Conservation (phyloP, 1,140 invertebrate species). For the Lanistes nyassanus region DNA sequence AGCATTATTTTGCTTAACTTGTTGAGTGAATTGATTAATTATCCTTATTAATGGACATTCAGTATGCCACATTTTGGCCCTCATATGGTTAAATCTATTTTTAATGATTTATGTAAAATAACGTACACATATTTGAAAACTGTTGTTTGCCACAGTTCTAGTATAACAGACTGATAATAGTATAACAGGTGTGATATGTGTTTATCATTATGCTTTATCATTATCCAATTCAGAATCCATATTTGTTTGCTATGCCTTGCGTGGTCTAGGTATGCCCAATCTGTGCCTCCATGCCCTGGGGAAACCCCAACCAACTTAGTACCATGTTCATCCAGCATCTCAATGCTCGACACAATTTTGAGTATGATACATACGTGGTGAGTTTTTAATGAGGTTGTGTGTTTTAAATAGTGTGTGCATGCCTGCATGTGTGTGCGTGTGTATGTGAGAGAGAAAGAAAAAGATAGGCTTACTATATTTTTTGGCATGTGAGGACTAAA, state of each 20-base stretch:
- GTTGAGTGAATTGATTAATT: too few species aligned
- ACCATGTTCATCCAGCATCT: slow-evolving; percentile 58
- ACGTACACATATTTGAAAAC: too few species aligned
- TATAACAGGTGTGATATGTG: too few species aligned
- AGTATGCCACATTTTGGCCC: too few species aligned
- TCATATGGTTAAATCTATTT: too few species aligned
- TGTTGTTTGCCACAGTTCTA: too few species aligned
- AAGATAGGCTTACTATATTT: too few species aligned
- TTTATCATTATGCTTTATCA: background rate
- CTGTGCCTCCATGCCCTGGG: slow-evolving; percentile 65
- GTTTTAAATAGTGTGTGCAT: background rate
- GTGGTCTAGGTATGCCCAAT: slow-evolving; percentile 59
- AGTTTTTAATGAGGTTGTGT: slow-evolving; percentile 31
- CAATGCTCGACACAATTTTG: slow-evolving; percentile 63
- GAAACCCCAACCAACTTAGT: slow-evolving; percentile 52
- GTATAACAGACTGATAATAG: too few species aligned
- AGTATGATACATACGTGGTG: slow-evolving; percentile 65
- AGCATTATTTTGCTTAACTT: too few species aligned
- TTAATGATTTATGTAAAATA: too few species aligned
- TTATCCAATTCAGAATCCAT: background rate
- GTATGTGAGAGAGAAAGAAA: too few species aligned
- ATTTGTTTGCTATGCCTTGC: background rate
- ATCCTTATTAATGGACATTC: too few species aligned
- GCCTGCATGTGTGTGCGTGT: background rate
- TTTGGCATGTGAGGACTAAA: background rate